A percentile compares a stretch with the other conserved stretches of the same genome.
Conservation (phyloP, 2,113 vertebrate species). For the Melanerpes formicivorus region DNA sequence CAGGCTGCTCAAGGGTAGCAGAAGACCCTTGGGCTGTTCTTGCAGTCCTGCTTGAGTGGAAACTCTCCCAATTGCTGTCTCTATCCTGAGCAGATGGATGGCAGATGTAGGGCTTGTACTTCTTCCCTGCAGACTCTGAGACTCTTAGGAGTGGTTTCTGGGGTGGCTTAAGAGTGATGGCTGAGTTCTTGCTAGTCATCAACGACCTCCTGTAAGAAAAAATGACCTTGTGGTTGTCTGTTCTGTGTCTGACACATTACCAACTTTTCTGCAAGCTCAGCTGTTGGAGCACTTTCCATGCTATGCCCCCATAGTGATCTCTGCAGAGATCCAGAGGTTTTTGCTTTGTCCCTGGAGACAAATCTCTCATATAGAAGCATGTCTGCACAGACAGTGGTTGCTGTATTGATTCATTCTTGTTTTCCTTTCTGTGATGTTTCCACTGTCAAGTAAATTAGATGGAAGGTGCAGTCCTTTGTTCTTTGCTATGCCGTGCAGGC, state of each 20-base stretch:
- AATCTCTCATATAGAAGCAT: not conserved
- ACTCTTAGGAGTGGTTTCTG: not conserved
- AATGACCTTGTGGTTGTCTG: not conserved
- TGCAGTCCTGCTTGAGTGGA: not conserved
- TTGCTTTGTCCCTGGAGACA: not conserved
- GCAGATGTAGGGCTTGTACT: not conserved
- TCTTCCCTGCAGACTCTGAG: not conserved
- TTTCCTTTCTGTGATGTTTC: not conserved
- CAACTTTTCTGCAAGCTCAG: not conserved
- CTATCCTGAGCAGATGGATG: fast-evolving
- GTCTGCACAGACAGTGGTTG: not conserved
- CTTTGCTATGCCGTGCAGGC: no score
- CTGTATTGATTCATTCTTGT: not conserved
- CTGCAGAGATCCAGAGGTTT: not conserved
- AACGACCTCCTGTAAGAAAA: not conserved
- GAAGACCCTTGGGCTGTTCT: not conserved
- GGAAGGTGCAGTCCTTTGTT: no score
- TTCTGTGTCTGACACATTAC: not conserved
- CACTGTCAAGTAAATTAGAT: no score
- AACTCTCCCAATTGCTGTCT: fast-evolving
- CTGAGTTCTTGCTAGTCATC: not conserved
- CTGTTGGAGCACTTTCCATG: not conserved
- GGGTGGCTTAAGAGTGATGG: not conserved
- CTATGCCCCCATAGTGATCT: not conserved
- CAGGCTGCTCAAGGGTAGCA: not conserved